Percentiles rank a stretch among this genome's conserved stretches.
These are phyloP conservation scores for Nibea coibor DNA, from an alignment of 2,113 vertebrate species.

Conservation along the genomic window DNA sequence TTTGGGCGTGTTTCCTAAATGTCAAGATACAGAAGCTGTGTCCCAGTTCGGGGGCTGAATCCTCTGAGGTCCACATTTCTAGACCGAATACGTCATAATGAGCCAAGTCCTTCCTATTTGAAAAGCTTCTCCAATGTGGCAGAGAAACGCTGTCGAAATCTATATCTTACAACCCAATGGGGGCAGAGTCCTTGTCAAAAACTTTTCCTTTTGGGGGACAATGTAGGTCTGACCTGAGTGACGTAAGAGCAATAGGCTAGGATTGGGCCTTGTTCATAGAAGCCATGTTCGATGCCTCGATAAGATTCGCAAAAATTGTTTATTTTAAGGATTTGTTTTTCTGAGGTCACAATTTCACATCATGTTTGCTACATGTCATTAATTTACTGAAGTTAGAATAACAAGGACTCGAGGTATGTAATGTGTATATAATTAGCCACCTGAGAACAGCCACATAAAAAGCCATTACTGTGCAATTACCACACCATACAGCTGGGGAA, in stretches of 20 bases:
- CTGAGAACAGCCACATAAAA: slow-evolving; percentile 86
- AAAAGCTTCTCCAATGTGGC: slow-evolving; percentile 21
- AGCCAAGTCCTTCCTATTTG: slow-evolving; percentile 34
- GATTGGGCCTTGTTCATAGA: slow-evolving; percentile 32
- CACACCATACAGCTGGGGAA: slow-evolving; percentile 79
- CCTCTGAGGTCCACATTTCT: slow-evolving; percentile 54
- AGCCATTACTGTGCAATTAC: slow-evolving; percentile 86
- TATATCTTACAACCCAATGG: background rate
- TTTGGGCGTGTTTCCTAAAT: slow-evolving; percentile 56
- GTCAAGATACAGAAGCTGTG: slow-evolving; percentile 64
- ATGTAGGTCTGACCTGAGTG: background rate
- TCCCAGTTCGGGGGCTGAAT: slow-evolving; percentile 48
- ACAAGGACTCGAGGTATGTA: slow-evolving; percentile 83
- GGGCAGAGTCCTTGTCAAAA: too few relatives aligned
- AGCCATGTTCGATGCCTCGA: background rate
- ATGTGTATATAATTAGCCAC: slow-evolving; percentile 87
- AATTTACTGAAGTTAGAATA: slow-evolving; percentile 84
- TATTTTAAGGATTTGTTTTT: slow-evolving; percentile 62
- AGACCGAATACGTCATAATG: slow-evolving; percentile 48
- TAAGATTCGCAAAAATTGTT: slow-evolving; percentile 36
- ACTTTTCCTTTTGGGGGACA: background rate
- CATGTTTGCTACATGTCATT: slow-evolving; percentile 79
- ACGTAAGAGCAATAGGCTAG: too few relatives aligned
- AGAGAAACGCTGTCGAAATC: slow-evolving; percentile 3
- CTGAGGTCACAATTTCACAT: slow-evolving; percentile 67